Base-by-base conservation (phyloP, 2,113 vertebrate species). In the Pelecanoides urinatrix region DNA sequence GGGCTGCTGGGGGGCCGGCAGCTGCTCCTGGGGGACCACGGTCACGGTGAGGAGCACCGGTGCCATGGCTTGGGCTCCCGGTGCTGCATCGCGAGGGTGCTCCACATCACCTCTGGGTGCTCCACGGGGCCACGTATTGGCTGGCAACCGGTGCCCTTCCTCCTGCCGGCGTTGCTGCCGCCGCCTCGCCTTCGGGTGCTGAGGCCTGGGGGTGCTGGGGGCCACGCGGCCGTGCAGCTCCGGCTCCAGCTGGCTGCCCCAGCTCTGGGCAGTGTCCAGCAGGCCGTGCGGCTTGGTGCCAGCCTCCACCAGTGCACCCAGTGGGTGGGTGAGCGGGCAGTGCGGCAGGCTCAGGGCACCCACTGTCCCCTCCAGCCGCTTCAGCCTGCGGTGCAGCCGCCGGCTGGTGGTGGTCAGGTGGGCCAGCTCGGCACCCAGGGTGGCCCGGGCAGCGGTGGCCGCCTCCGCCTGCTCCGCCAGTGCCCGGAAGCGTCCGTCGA, bases 341-440 rank as follows among this genome's bases (percentile, higher is more conserved):
- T 16, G 53, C 1, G 3, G 7, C 4, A 9, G 21, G 22, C n/a
- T 90, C 97, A 98, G 73, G 21, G 93, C 93, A 40, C 88, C 92
- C 79, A 99, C 86, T 40, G 91, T 96, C 11, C 70, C 40, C 50
- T 98, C 98, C 55, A 98, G 77, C 32, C 88, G 96, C 63, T 94
- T 98, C 76, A 91, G 96, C 81, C 96, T 98, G 94, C 85, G 97
- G 72, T 97, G 97, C 0, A 97, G 81, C 88, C 97, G 98, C 45
- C 47, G 95, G 83, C 94, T 62, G 55, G 79, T 95, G 34, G 86
- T 89, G 87, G 96, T 98, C 74, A 98, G 93, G 40, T 59, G 97
- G 58, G 91, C 68, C 79, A 98, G 92, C 84, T 98, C 74, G 0
- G 50, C 55, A 4, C 77, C 93, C 59, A 98, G 47, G 2, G 80